Percentiles rank a stretch among this genome's conserved stretches.
These are phyloP conservation scores for Ariopsis seemanni DNA, from an alignment of 2,113 vertebrate genomes.

Conservation along the genomic window DNA sequence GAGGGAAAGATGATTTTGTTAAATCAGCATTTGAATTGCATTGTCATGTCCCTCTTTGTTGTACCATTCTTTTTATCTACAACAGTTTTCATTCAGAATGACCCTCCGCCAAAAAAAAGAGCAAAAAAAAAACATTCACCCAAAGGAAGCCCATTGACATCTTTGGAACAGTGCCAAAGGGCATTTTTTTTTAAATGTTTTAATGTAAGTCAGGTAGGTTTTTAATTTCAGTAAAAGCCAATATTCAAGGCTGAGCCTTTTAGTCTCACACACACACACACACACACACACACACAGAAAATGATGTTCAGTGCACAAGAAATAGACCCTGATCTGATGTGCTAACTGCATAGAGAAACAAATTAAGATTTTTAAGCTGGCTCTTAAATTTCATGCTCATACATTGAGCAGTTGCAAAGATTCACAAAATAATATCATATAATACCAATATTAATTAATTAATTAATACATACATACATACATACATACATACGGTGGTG, in stretches of 20 bases:
- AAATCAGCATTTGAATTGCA: slow-evolving; percentile 40
- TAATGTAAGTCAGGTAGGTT: slow-evolving; percentile 55
- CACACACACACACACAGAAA: neutral
- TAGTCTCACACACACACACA: neutral
- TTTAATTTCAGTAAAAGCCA: slow-evolving; percentile 61
- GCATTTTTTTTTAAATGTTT: slow-evolving; percentile 32
- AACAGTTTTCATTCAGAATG: slow-evolving; percentile 33
- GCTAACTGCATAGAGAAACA: neutral
- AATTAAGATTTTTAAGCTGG: neutral
- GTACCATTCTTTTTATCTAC: neutral
- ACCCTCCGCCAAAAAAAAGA: neutral
- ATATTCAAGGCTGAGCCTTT: slow-evolving; percentile 38
- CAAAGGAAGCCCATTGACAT: slow-evolving; percentile 53
- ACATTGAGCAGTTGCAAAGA: neutral
- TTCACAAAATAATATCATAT: too few relatives aligned
- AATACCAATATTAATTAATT: too few relatives aligned
- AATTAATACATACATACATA: too few relatives aligned
- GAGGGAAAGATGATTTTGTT: slow-evolving; percentile 35
- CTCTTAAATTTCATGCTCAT: neutral
- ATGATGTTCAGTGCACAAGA: neutral
- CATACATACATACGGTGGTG: too few relatives aligned
- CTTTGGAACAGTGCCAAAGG: slow-evolving; percentile 53
- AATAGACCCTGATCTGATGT: neutral
- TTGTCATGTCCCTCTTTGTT: slow-evolving; percentile 26
- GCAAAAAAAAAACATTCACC: neutral